Evolutionary conservation across 2,888 invertebrate genomes (phyloP).

Genomic region (Flexamia atlantica): DNA sequence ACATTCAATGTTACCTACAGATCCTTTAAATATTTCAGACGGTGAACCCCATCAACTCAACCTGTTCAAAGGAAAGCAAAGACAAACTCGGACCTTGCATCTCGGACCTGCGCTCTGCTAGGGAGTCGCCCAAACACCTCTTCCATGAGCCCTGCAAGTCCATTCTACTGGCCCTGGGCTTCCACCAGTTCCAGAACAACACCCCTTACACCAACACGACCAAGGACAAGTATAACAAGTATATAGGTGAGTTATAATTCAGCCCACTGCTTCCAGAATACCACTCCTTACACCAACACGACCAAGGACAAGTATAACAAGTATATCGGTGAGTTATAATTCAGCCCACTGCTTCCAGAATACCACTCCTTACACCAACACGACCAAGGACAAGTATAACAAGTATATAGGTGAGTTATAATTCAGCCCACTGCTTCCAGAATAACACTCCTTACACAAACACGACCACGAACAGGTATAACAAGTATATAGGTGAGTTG

Average conservation of each 20-base stretch:
- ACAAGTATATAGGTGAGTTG: background rate
- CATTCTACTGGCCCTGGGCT: no score
- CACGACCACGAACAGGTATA: background rate
- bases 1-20: no score
- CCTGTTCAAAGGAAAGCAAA: no score
- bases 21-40: no score
- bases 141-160: no score
- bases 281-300: background rate
- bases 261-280: background rate
- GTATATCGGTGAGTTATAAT: background rate
- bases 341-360: no score
- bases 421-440: background rate
- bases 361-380: background rate
- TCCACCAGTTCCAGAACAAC: background rate
- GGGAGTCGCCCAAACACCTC: no score
- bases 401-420: background rate
- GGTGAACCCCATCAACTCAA: no score
- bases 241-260: background rate
- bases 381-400: background rate
- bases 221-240: background rate
- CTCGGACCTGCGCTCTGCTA: no score
- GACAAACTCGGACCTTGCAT: no score
- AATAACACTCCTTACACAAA: background rate
- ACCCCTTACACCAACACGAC: background rate
- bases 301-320: background rate